Evolutionary conservation across 1,140 invertebrate genomes (phyloP).

Genomic region (Heliconius himera): DNA sequence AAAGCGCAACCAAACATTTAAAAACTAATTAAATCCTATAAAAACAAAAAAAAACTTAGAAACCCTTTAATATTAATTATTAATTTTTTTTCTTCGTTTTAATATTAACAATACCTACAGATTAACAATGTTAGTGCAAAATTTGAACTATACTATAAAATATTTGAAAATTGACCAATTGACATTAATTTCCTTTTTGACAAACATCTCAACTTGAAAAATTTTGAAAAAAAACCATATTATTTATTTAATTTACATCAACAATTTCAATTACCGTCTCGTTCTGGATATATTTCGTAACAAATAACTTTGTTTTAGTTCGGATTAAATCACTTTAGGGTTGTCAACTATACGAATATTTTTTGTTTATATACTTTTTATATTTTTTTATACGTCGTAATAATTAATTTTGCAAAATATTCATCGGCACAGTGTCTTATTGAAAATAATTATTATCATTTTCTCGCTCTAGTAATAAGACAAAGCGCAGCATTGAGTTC

Average conservation of each 20-base stretch:
- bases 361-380: neutral
- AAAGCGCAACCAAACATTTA: neutral
- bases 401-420: neutral
- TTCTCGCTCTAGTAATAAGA: too few relatives aligned
- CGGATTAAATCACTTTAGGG: neutral
- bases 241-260: neutral
- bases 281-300: neutral
- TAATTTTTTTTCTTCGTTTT: neutral
- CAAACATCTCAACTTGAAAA: conserved; percentile 12
- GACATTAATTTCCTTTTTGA: conserved; percentile 9
- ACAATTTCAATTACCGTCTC: conserved; percentile 8
- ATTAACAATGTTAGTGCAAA: conserved; percentile 6
- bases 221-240: neutral
- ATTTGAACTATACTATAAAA: conserved; percentile 7
- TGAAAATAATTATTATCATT: too few relatives aligned
- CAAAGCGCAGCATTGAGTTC: too few relatives aligned
- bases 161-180: conserved; percentile 7
- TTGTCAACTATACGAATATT: neutral
- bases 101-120: neutral
- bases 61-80: neutral
- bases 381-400: neutral
- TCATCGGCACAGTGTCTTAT: neutral
- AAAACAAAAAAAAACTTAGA: neutral
- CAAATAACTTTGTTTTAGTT: neutral
- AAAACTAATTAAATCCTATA: neutral